Evolutionary conservation across 2,888 invertebrate species (phyloP).

Genomic region (Cheilosia vulpina): DNA sequence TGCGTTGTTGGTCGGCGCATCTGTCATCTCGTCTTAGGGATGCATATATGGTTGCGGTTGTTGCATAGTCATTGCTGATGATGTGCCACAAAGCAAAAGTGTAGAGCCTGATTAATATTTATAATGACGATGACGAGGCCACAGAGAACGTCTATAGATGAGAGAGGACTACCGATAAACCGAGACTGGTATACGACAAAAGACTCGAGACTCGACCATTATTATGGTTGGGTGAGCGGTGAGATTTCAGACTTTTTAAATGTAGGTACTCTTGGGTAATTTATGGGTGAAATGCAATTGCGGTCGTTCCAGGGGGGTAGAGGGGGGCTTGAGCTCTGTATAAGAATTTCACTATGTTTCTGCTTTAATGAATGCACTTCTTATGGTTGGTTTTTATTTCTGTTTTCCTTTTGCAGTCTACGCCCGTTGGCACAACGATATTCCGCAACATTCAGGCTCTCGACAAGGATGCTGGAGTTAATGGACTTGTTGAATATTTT

Average conservation of each 20-base stretch:
- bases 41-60: constrained; percentile 55
- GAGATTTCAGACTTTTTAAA: neutral
- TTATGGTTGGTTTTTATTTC: constrained; percentile 26
- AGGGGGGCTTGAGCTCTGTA: constrained; percentile 13
- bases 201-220: constrained; percentile 15
- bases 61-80: constrained; percentile 62
- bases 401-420: constrained; percentile 86
- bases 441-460: constrained; percentile 91
- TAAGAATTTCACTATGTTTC: constrained; percentile 65
- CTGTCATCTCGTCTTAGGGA: constrained; percentile 59
- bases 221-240: neutral
- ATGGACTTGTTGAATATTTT: constrained; percentile 94
- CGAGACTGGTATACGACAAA: constrained; percentile 47
- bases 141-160: constrained; percentile 46
- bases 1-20: constrained; percentile 21
- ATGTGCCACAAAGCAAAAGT: constrained; percentile 66
- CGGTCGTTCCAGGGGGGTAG: neutral
- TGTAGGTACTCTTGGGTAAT: constrained; percentile 48
- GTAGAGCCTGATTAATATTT: constrained; percentile 76
- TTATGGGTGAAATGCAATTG: constrained; percentile 72
- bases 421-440: constrained; percentile 93
- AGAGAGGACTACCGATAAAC: constrained; percentile 60
- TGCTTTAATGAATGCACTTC: constrained; percentile 64
- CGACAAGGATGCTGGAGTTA: constrained; percentile 94
- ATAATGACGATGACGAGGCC: constrained; percentile 75